Conservation (phyloP, 2,888 invertebrate genomes). For the Crossocerus cetratus region DNA sequence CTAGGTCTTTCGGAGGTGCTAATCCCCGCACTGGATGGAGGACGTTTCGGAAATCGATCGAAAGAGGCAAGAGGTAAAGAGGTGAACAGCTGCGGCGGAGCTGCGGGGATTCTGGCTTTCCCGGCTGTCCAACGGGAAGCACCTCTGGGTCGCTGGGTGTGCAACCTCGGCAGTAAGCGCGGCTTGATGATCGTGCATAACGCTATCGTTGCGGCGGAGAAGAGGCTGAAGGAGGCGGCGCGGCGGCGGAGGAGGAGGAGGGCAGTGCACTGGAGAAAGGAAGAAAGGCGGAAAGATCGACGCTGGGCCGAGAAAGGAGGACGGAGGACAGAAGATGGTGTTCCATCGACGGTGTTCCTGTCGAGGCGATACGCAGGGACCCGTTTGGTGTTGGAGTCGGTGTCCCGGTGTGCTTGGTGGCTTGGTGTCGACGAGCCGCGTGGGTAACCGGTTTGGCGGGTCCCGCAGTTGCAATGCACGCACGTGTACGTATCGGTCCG, state of each 20-base stretch:
- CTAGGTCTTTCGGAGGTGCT: too few relatives aligned
- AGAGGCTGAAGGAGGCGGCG: slow-evolving; percentile 38
- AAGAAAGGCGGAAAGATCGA: slow-evolving; percentile 24
- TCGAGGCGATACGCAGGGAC: slow-evolving; percentile 55
- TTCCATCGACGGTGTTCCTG: slow-evolving; percentile 60
- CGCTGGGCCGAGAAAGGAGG: slow-evolving; percentile 17
- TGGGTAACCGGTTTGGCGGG: slow-evolving; percentile 76
- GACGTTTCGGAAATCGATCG: too few relatives aligned
- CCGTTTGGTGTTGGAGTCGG: slow-evolving; percentile 67
- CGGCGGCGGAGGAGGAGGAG: slow-evolving; percentile 18
- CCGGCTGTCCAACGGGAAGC: slow-evolving; percentile 28
- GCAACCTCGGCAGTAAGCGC: slow-evolving; percentile 66
- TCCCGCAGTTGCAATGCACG: slow-evolving; percentile 69
- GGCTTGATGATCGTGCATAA: slow-evolving; percentile 67
- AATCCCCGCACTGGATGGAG: too few relatives aligned
- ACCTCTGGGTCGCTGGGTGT: slow-evolving; percentile 66
- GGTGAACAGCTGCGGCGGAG: background rate
- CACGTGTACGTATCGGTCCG: slow-evolving; percentile 62
- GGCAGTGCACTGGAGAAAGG: background rate
- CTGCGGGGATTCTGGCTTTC: slow-evolving; percentile 10
- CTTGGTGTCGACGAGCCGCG: slow-evolving; percentile 69
- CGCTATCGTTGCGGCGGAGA: slow-evolving; percentile 55
- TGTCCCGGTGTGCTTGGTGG: slow-evolving; percentile 46
- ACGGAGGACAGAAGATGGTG: slow-evolving; percentile 59
- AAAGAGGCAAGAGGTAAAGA: too few relatives aligned